Percentiles rank a stretch among this genome's conserved stretches.
These are phyloP conservation scores for Thermophis baileyi DNA, from an alignment of 2,113 vertebrate species.

Conservation along the genomic window DNA sequence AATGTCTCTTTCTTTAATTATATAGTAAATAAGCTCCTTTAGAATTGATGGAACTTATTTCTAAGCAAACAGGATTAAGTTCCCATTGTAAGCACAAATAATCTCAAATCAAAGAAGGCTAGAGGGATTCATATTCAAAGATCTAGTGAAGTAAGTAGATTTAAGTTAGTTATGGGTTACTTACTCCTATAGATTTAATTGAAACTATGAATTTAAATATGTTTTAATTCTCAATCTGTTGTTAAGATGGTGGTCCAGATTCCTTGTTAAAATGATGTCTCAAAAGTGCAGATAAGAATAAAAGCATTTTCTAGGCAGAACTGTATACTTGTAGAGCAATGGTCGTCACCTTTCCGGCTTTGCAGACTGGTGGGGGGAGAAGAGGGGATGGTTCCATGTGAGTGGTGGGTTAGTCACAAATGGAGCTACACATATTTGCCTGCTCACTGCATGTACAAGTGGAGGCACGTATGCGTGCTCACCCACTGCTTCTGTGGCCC, in stretches of 20 bases:
- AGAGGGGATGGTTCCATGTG: too few relatives aligned
- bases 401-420: too few relatives aligned
- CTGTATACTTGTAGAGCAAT: too few relatives aligned
- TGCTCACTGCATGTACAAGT: too few relatives aligned
- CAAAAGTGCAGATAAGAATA: not conserved
- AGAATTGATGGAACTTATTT: not conserved
- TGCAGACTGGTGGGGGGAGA: too few relatives aligned
- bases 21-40: not conserved
- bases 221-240: not conserved
- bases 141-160: not conserved
- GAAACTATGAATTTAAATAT: not conserved
- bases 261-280: not conserved
- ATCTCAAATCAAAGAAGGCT: not conserved
- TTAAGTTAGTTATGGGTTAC: not conserved
- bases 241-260: not conserved
- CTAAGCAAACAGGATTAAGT: not conserved
- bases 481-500: not conserved
- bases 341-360: too few relatives aligned
- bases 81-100: constrained; percentile 1
- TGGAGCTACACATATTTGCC: too few relatives aligned
- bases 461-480: too few relatives aligned
- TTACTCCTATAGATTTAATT: not conserved
- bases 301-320: not conserved
- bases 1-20: not conserved
- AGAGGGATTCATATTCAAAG: not conserved